These are phyloP conservation scores for Vicugna pacos DNA, from an alignment of 2,113 vertebrate genomes.

Conservation along the genomic window DNA sequence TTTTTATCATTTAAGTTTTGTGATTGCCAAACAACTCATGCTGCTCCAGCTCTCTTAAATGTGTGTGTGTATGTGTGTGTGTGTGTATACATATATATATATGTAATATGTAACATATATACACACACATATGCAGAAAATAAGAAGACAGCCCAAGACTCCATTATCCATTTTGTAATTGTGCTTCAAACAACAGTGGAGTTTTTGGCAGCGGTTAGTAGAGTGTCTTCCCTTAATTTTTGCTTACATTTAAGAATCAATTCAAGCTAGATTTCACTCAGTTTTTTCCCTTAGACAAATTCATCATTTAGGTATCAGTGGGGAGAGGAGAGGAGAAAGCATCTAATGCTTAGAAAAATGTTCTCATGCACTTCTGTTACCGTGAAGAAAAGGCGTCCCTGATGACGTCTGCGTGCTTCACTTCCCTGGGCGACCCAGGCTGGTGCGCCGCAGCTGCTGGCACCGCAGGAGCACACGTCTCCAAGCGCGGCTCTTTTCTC, in stretches of 20 bases:
- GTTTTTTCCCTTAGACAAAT: not conserved
- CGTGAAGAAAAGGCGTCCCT: not conserved
- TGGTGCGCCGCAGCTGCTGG: not conserved
- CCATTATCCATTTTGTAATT: not conserved
- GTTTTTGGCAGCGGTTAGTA: not conserved
- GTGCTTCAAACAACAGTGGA: not conserved
- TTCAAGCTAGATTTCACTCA: not conserved
- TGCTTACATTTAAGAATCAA: conserved; percentile 25
- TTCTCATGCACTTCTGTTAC: not conserved
- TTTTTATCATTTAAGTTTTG: not conserved
- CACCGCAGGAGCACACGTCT: accelerated
- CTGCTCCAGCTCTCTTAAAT: not conserved
- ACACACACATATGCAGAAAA: not conserved
- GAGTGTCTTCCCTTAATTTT: conserved; percentile 1
- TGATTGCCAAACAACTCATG: not conserved
- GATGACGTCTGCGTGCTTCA: not conserved
- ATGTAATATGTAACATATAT: no score
- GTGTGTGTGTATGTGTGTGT: no score
- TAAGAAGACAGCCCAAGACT: not conserved
- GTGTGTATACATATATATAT: no score
- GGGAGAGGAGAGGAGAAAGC: not conserved
- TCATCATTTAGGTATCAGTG: not conserved
- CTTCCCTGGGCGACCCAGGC: not conserved
- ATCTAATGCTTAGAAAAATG: not conserved
- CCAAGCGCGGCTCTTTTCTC: not conserved